Percentiles rank a stretch among this genome's conserved stretches.
Evolutionary conservation across 1,140 invertebrate genomes (phyloP).

Genomic region (Drosophila chauvacae): DNA sequence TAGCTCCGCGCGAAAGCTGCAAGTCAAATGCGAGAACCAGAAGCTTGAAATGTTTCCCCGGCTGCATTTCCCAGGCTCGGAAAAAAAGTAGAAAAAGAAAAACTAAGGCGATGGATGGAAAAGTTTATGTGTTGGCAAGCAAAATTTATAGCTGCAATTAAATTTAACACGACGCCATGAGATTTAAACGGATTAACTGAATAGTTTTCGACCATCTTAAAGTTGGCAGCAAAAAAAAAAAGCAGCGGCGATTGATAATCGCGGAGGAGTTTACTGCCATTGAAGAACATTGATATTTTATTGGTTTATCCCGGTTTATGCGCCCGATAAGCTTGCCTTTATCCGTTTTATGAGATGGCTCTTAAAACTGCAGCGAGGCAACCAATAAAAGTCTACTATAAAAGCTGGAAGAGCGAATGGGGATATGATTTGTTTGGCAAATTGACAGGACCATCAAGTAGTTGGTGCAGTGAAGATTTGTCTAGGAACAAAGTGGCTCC

Average conservation of each 20-base stretch:
- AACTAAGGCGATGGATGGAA: slow-evolving; percentile 49
- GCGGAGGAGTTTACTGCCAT: slow-evolving; percentile 14
- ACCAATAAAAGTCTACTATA: slow-evolving; percentile 20
- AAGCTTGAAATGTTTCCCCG: slow-evolving; percentile 65
- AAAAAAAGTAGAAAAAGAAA: background rate
- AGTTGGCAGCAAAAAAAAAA: slow-evolving; percentile 20
- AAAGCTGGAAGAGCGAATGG: background rate
- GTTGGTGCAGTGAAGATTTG: background rate
- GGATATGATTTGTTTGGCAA: slow-evolving; percentile 23
- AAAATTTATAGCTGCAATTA: slow-evolving; percentile 81
- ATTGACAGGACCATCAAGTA: slow-evolving; percentile 5
- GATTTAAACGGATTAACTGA: slow-evolving; percentile 79
- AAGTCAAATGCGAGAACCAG: slow-evolving; percentile 70
- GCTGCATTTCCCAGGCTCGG: slow-evolving; percentile 44
- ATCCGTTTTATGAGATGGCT: slow-evolving; percentile 44
- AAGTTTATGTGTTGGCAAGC: slow-evolving; percentile 67
- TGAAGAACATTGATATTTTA: slow-evolving; percentile 73
- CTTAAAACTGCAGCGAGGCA: slow-evolving; percentile 1
- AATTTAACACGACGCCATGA: slow-evolving; percentile 79
- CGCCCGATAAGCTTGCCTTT: slow-evolving; percentile 38
- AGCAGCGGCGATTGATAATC: slow-evolving; percentile 3
- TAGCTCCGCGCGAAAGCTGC: slow-evolving; percentile 56
- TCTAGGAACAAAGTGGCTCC: background rate
- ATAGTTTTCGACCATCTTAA: slow-evolving; percentile 66
- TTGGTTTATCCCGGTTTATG: slow-evolving; percentile 68